Percentiles rank a stretch among this genome's conserved stretches.
Conservation (phyloP, 2,113 vertebrate species). For the Perccottus glenii region DNA sequence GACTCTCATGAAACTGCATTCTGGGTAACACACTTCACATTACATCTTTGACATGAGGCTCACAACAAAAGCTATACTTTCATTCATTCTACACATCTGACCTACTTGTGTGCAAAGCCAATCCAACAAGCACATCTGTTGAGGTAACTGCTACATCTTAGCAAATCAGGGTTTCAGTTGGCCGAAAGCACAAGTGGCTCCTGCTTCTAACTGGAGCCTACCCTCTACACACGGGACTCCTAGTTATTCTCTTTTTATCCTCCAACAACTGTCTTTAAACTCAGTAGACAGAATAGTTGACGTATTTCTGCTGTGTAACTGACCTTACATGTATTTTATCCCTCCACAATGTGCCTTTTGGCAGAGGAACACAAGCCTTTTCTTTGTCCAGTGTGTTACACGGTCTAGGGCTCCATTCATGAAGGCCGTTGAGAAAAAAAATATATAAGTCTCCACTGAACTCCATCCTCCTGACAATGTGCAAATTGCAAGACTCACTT, state of each 20-base stretch:
- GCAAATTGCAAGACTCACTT: slow-evolving; percentile 98
- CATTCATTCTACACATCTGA: neutral
- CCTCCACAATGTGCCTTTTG: slow-evolving; percentile 47
- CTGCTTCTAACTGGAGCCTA: slow-evolving; percentile 29
- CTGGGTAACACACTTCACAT: slow-evolving; percentile 1
- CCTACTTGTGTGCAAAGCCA: neutral
- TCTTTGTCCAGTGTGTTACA: slow-evolving; percentile 62
- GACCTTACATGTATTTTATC: slow-evolving; percentile 25
- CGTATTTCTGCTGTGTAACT: slow-evolving; percentile 19
- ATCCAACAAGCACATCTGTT: slow-evolving; percentile 84
- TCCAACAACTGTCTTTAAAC: slow-evolving; percentile 28
- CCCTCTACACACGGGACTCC: slow-evolving; percentile 14
- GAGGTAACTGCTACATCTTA: slow-evolving; percentile 92
- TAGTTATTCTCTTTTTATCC: slow-evolving; percentile 2
- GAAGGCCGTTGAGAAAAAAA: slow-evolving; percentile 65
- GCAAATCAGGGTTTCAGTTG: slow-evolving; percentile 80
- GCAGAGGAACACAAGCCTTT: slow-evolving; percentile 43
- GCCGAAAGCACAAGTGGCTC: slow-evolving; percentile 42
- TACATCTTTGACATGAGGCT: slow-evolving; percentile 5
- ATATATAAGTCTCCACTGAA: slow-evolving; percentile 76
- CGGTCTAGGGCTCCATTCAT: slow-evolving; percentile 44
- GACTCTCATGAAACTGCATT: slow-evolving; percentile 14
- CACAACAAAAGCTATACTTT: neutral
- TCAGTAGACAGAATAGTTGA: slow-evolving; percentile 64
- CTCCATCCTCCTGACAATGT: slow-evolving; percentile 85